phyloP scores from a whole-genome alignment of 92 coral and sea anemone species.

The Muricea muricata region DNA sequence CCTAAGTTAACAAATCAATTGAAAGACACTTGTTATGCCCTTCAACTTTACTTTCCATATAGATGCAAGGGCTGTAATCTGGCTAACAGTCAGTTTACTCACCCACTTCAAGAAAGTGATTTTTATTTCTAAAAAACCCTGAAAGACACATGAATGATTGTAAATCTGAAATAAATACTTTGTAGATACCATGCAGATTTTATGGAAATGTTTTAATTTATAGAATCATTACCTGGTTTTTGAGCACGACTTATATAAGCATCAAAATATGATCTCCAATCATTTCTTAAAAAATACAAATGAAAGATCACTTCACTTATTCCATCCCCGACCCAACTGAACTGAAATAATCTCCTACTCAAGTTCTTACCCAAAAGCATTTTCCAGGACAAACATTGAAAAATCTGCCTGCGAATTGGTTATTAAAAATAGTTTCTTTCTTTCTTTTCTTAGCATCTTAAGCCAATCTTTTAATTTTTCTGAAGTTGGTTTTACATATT shows the following conservation, averaged over 20 bases:
- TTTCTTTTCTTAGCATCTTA: slow-evolving; percentile 55
- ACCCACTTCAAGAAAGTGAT: slow-evolving; percentile 34
- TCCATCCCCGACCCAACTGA: too few relatives aligned
- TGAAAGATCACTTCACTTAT: background rate
- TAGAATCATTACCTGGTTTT: slow-evolving; percentile 76
- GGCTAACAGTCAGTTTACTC: background rate
- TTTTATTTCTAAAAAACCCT: slow-evolving; percentile 38
- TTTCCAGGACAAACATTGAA: slow-evolving; percentile 80
- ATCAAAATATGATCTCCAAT: slow-evolving; percentile 87
- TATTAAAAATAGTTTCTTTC: slow-evolving; percentile 76
- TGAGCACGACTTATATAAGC: slow-evolving; percentile 79
- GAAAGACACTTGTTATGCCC: too few relatives aligned
- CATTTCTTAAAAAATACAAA: slow-evolving; percentile 56
- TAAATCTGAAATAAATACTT: too few relatives aligned
- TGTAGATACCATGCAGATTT: too few relatives aligned
- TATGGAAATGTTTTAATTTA: background rate
- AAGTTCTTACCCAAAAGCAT: slow-evolving; percentile 86
- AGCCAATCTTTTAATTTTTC: slow-evolving; percentile 78
- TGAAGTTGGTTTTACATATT: slow-evolving; percentile 80
- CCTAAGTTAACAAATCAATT: too few relatives aligned
- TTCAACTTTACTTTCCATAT: too few relatives aligned
- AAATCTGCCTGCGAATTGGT: slow-evolving; percentile 94
- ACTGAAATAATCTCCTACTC: too few relatives aligned
- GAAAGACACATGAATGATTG: background rate
- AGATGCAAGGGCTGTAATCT: too few relatives aligned